Conservation (phyloP, 1,140 invertebrate species). For the Phymastichus coffea region DNA sequence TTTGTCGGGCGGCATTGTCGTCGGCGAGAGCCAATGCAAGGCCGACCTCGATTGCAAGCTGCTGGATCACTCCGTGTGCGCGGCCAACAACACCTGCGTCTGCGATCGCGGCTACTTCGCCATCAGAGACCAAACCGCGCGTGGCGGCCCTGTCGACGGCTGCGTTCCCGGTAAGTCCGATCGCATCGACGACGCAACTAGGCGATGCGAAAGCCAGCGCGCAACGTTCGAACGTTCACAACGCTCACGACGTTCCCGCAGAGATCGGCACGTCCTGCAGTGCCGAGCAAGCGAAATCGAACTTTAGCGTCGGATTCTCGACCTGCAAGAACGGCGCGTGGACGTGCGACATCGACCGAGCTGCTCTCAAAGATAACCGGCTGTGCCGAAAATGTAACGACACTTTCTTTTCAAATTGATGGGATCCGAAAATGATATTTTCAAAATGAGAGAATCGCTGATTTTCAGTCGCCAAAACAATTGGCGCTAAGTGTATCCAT, state of each 20-base stretch:
- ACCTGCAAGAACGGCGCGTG: conserved; percentile 33
- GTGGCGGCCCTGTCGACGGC: neutral
- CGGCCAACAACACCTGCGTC: neutral
- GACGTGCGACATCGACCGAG: conserved; percentile 29
- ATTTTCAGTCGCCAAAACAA: conserved; percentile 18
- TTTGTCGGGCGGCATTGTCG: too few species aligned
- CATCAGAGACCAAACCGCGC: neutral
- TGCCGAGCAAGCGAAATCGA: neutral
- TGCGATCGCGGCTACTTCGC: neutral
- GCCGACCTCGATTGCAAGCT: neutral
- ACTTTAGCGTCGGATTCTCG: conserved; percentile 20
- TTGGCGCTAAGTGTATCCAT: conserved; percentile 27
- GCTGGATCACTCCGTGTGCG: neutral
- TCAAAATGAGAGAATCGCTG: too few species aligned
- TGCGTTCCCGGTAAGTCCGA: neutral
- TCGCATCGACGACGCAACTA: neutral
- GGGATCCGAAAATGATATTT: neutral
- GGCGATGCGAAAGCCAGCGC: conserved; percentile 8
- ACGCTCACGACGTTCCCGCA: conserved; percentile 22
- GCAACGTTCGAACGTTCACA: conserved; percentile 26
- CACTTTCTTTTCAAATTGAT: neutral
- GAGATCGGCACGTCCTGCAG: conserved; percentile 38
- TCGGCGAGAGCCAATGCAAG: neutral
- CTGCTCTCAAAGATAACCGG: conserved; percentile 30
- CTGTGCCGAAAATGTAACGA: conserved; percentile 36